Evolutionary conservation across 2,113 vertebrate genomes (phyloP).

Genomic region (Irena cyanogastra): DNA sequence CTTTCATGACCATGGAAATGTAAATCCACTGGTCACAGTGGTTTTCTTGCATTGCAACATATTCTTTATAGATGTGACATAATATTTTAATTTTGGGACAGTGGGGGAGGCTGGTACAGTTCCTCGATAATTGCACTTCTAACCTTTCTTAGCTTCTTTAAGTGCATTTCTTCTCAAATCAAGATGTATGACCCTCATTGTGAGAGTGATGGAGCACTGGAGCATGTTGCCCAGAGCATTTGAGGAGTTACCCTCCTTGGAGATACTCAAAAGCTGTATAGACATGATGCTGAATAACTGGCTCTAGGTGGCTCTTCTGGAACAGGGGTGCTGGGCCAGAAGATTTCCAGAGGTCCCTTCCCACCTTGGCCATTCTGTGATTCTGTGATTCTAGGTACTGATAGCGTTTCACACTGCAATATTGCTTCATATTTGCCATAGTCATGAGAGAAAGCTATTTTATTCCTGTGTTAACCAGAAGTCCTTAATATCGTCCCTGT

Average conservation of each 20-base stretch:
- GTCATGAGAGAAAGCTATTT: neutral
- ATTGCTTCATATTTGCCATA: neutral
- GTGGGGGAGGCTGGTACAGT: rapidly evolving
- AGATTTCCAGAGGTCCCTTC: neutral
- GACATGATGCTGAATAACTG: rapidly evolving
- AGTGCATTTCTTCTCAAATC: neutral
- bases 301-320: neutral
- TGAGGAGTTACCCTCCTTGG: neutral
- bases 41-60: neutral
- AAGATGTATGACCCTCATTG: neutral
- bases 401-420: neutral
- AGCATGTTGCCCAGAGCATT: neutral
- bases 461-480: neutral
- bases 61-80: neutral
- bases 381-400: neutral
- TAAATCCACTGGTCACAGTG: neutral
- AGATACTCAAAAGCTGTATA: neutral
- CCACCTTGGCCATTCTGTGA: neutral
- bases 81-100: neutral
- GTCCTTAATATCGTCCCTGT: neutral
- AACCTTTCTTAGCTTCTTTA: neutral
- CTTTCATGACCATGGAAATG: neutral
- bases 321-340: neutral
- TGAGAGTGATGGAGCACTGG: neutral
- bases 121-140: neutral